These are phyloP conservation scores for Cebus imitator DNA, from an alignment of 2,113 vertebrate species.

Conservation along the genomic window DNA sequence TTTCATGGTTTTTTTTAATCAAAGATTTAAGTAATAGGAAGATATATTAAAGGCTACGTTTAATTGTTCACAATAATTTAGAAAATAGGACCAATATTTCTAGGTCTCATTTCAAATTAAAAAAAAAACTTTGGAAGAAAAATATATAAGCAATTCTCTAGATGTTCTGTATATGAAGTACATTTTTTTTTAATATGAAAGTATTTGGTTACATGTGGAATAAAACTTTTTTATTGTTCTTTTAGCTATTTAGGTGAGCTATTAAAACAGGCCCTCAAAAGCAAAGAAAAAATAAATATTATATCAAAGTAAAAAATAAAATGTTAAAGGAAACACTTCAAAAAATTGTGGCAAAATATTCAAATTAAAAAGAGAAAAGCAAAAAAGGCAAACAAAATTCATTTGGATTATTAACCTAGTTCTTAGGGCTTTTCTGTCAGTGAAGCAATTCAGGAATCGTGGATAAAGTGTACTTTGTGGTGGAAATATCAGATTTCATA, in stretches of 20 bases:
- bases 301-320: not conserved
- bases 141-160: not conserved
- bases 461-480: not conserved
- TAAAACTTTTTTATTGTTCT: not conserved
- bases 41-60: not conserved
- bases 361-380: not conserved
- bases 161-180: not conserved
- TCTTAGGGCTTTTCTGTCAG: not conserved
- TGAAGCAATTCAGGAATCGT: fast-evolving
- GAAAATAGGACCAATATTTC: not conserved
- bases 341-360: not conserved
- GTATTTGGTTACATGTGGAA: not conserved
- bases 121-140: not conserved
- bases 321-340: not conserved
- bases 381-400: not conserved
- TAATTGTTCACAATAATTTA: not conserved
- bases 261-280: not conserved
- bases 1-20: not conserved
- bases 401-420: not conserved
- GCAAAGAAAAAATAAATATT: not conserved
- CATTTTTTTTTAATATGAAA: not conserved
- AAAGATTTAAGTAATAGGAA: not conserved
- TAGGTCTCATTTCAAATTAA: not conserved
- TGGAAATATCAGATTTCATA: not conserved
- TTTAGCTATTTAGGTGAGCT: not conserved